phyloP scores from a whole-genome alignment of 2,888 invertebrate genomes.

The Sinodicranocentrus sp. region DNA sequence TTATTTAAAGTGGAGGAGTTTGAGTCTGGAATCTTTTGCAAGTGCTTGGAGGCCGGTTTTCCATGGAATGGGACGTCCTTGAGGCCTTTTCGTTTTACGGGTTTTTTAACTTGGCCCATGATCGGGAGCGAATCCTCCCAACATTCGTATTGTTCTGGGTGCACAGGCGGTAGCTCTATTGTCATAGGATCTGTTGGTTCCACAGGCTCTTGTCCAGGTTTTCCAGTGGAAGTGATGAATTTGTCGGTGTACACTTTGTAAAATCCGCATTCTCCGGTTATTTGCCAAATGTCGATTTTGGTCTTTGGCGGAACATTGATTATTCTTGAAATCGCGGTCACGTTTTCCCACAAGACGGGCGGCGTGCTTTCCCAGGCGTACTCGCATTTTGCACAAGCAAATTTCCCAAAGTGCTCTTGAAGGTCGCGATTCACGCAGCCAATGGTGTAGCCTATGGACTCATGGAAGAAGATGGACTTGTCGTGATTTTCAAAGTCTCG shows the following conservation, averaged over 20 bases:
- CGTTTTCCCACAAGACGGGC: neutral
- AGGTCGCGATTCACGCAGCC: neutral
- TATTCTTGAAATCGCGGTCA: neutral
- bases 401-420: neutral
- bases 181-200: neutral
- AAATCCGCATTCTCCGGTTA: neutral
- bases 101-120: neutral
- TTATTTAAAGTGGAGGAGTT: neutral
- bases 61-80: slow-evolving; percentile 25
- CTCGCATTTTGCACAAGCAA: neutral
- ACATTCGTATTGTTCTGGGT: neutral
- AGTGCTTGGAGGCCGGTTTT: neutral
- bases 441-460: slow-evolving; percentile 24
- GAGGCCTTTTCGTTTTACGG: neutral
- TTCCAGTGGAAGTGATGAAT: neutral
- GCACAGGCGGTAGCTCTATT: neutral
- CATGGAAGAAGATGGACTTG: neutral
- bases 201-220: neutral
- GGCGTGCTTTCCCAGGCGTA: neutral
- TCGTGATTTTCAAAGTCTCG: slow-evolving; percentile 4
- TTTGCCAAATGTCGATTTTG: slow-evolving; percentile 1
- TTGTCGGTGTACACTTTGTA: slow-evolving; percentile 10
- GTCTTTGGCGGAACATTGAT: neutral
- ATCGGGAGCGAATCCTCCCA: slow-evolving; percentile 15
- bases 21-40: neutral